Conservation (phyloP, 2,888 invertebrate genomes). For the Meta bourneti region DNA sequence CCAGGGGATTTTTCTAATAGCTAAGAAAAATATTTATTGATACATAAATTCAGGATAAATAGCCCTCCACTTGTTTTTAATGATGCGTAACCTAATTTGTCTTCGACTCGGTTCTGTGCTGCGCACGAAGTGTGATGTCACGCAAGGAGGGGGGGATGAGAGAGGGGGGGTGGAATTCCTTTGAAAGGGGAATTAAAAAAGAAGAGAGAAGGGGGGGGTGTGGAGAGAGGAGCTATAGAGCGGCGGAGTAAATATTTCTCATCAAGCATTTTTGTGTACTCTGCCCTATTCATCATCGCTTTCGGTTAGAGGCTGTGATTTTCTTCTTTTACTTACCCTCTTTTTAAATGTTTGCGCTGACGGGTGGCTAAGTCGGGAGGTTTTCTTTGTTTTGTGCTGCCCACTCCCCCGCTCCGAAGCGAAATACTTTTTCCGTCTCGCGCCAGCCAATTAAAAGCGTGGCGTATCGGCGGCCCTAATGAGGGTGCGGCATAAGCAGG, state of each 20-base stretch:
- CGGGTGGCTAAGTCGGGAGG: constrained; percentile 56
- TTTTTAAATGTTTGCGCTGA: constrained; percentile 61
- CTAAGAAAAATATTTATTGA: constrained; percentile 21
- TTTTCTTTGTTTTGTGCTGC: constrained; percentile 56
- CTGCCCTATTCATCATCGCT: constrained; percentile 69
- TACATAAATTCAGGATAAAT: constrained; percentile 48
- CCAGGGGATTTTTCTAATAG: neutral
- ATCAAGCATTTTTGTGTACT: constrained; percentile 68
- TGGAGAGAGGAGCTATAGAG: constrained; percentile 33
- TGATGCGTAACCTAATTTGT: constrained; percentile 63
- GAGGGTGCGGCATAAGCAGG: constrained; percentile 76
- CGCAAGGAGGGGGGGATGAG: constrained; percentile 21
- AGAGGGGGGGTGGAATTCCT: constrained; percentile 25
- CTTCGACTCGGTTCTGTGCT: constrained; percentile 14
- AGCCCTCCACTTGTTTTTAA: constrained; percentile 26
- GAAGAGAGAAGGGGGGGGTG: constrained; percentile 12
- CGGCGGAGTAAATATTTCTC: constrained; percentile 72
- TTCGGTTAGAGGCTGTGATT: constrained; percentile 48
- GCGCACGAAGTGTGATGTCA: constrained; percentile 13
- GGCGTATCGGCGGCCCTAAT: constrained; percentile 71
- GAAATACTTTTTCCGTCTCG: constrained; percentile 54
- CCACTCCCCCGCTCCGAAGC: constrained; percentile 40
- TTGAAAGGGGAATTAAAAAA: constrained; percentile 25
- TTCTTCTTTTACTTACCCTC: constrained; percentile 14
- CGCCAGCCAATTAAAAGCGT: constrained; percentile 75